Evolutionary conservation across 2,113 vertebrate genomes (phyloP), one percentile per base, ranked within the genome.

Genomic region (Thermophis baileyi): DNA sequence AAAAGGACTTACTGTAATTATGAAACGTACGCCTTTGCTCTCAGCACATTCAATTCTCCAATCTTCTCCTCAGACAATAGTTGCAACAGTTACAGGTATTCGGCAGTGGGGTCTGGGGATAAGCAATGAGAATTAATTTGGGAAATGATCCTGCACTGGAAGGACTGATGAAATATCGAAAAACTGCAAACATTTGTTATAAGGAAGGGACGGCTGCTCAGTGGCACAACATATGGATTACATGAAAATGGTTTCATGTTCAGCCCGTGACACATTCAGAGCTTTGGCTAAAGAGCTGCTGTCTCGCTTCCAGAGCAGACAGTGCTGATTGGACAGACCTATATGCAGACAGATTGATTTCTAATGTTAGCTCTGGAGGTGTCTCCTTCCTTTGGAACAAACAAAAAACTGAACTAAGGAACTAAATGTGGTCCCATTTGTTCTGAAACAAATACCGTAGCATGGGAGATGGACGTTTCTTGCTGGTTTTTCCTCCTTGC

Each of bases 1-100:
- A 92, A 94, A 97, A 97, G 96, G 90, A 97, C 96, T 96, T 96
- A 95, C 96, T 97, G 97, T 96, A 90, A 95, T 95, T 97, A 96
- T 97, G 96, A 91, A 95, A 92, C 44, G n/a, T 96, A 92, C 44
- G 95, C 95, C 94, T 96, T 95, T 95, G 96, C 97, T 97, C 54
- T 96, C 96, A 96, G 96, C 95, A 96, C 96, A 94, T 96, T 95
- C 94, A 97, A 96, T 96, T 93, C 94, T 93, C 90, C 91, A 93
- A 90, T 92, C 89, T 95, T 35, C 0, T 4, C 69, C 49, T 92
- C 74, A 46, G 91, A 60, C 88, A 91, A 91, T 87, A 95, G 85
- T 25, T 94, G 91, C 88, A 93, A 53, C 93, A 85, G 85, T 46
- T 91, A 54, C 25, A 81, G 87, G 87, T 89, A 53, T 30, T 27